Base-by-base conservation (phyloP, 2,888 invertebrate genomes). In the Sphaerophoria rueppellii region DNA sequence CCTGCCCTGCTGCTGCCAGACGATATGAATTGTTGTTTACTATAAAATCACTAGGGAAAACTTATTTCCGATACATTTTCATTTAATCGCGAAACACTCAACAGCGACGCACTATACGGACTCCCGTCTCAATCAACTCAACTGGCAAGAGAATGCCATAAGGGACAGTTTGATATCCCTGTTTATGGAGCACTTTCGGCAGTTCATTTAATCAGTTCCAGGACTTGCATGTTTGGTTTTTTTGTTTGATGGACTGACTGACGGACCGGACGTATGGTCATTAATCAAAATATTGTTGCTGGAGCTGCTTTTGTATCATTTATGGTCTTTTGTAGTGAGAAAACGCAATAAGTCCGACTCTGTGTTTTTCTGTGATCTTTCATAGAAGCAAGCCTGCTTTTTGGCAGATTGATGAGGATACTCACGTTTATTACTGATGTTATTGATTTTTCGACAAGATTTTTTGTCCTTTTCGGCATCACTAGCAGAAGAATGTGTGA, bases 201-300 rank as follows among this genome's bases (percentile, higher is more conserved):
- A 67, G 54, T 32, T 67, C 67, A 67, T 63, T 67, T 67, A 54
- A 67, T 67, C 67, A 67, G 67, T 40, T 58, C 40, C 16, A 16
- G 35, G 3, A 6, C 37, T 11, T 9, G 7, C 4, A 9, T 6
- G 6, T 35, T 14, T 12, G 0, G 9, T 60, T 14, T 0, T 5
- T 60, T 2, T 7, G 57, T 14, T 32, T 24, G 24, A 24, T 24
- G 24, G 6, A 6, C 7, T 4, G 11, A 43, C 12, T 12, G 43
- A 34, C 46, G 48, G 7, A 43, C 61, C 46, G 48, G 14, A 46
- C 34, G 34, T 35, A 32, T 32, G 46, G 43, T 9, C 46, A 63
- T 63, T 63, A 48, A 63, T 63, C 63, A 63, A 46, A 63, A 63
- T 63, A 48, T 63, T 46, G 24, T 60, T 48, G 34, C 46, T 60